A percentile compares a stretch with the other conserved stretches of the same genome.
Evolutionary conservation across 2,888 invertebrate species (phyloP).

Genomic region (Chaetoderma sp.): DNA sequence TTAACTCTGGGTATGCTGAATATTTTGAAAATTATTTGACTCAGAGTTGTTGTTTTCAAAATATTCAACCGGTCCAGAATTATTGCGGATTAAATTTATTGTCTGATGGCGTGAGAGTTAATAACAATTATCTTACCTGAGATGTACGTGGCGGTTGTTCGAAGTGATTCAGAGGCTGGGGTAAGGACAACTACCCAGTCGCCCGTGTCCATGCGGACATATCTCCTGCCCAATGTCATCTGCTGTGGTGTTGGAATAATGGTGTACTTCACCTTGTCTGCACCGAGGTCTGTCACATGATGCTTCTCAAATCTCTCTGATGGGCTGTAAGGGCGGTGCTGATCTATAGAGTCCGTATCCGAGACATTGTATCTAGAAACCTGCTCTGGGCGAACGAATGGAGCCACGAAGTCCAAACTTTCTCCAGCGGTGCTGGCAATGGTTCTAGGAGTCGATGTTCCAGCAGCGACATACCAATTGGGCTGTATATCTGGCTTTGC

Average conservation of each 20-base stretch:
- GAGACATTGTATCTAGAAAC: conserved; percentile 59
- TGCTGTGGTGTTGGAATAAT: conserved; percentile 49
- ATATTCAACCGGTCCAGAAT: no score
- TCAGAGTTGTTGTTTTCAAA: no score
- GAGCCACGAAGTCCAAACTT: conserved; percentile 49
- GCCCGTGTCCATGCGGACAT: conserved; percentile 26
- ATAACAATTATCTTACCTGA: neutral
- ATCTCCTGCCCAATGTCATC: conserved; percentile 23
- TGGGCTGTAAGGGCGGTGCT: conserved; percentile 45
- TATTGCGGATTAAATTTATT: no score
- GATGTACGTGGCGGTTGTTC: no score
- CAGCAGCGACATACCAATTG: conserved; percentile 50
- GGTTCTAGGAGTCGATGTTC: conserved; percentile 40
- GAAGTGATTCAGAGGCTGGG: conserved; percentile 10
- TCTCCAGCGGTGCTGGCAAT: conserved; percentile 52
- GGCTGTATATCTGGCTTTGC: conserved; percentile 54
- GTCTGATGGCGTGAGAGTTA: no score
- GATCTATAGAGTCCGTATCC: conserved; percentile 45
- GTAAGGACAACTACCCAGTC: conserved; percentile 39
- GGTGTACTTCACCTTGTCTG: conserved; percentile 17
- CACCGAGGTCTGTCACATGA: conserved; percentile 20
- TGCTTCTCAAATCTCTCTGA: conserved; percentile 46
- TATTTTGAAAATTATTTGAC: no score
- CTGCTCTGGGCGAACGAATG: conserved; percentile 49
- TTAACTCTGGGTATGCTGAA: no score